phyloP scores from a whole-genome alignment of 2,888 invertebrate genomes.

The Conops quadrifasciatus region DNA sequence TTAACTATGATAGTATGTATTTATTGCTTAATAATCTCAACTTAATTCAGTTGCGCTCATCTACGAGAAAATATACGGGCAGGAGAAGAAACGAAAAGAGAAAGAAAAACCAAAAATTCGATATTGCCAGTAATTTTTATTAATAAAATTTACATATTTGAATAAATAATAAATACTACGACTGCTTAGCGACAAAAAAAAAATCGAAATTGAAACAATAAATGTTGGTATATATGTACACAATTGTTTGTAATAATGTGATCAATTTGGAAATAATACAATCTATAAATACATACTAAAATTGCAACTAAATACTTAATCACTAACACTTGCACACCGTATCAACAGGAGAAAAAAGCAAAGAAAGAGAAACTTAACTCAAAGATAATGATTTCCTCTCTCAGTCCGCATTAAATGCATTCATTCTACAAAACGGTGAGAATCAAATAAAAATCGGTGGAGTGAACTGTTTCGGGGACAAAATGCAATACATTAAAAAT shows the following conservation, averaged over 20 bases:
- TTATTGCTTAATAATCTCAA: constrained; percentile 23
- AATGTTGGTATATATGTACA: no score
- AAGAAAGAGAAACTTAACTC: no score
- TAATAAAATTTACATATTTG: not conserved
- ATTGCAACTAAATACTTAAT: no score
- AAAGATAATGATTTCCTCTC: no score
- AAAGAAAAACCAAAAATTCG: not conserved
- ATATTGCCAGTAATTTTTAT: not conserved
- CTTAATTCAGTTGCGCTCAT: constrained; percentile 21
- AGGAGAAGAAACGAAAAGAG: not conserved
- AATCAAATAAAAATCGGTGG: not conserved
- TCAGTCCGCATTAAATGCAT: no score
- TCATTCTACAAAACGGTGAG: no score
- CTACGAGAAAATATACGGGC: not conserved
- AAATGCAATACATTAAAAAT: not conserved
- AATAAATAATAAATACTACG: not conserved
- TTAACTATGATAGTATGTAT: constrained; percentile 10
- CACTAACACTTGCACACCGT: no score
- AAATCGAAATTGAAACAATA: no score
- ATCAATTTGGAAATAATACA: no score
- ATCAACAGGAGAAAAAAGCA: no score
- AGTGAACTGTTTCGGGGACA: not conserved
- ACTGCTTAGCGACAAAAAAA: not conserved
- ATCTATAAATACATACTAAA: no score
- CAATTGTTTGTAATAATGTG: no score